These are phyloP conservation scores for Cephus spinipes DNA, from an alignment of 2,888 invertebrate species.

Conservation along the genomic window DNA sequence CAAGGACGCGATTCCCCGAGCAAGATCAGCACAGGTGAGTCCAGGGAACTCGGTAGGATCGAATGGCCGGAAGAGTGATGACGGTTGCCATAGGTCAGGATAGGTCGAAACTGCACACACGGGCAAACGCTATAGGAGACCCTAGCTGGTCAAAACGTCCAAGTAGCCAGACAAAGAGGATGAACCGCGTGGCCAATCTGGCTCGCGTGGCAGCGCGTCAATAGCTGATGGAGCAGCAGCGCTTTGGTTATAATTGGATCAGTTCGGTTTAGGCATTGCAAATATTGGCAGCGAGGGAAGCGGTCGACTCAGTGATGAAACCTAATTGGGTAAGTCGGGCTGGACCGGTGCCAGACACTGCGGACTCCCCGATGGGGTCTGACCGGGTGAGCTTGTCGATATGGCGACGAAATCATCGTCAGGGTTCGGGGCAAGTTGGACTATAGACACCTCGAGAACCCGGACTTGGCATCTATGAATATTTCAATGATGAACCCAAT, in stretches of 20 bases:
- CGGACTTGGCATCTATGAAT: not conserved
- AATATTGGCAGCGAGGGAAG: conserved; percentile 64
- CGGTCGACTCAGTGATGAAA: conserved; percentile 62
- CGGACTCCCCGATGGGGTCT: not conserved
- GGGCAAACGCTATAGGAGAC: not conserved
- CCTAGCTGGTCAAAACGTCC: not conserved
- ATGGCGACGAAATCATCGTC: not conserved
- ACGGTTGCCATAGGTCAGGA: no score
- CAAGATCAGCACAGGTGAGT: not conserved
- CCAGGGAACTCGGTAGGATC: not conserved
- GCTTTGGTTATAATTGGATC: conserved; percentile 60
- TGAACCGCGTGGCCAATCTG: conserved; percentile 29
- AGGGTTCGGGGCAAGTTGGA: not conserved
- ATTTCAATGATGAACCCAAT: not conserved
- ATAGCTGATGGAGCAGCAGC: conserved; percentile 46
- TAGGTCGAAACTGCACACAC: not conserved
- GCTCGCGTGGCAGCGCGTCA: conserved; percentile 37
- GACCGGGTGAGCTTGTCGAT: conserved; percentile 20
- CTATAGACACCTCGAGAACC: not conserved
- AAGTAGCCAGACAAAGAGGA: not conserved
- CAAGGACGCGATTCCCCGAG: not conserved
- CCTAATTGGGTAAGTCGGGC: conserved; percentile 65
- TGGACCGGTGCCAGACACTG: conserved; percentile 53
- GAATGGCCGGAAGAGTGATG: no score
- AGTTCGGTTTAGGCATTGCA: conserved; percentile 59